Evolutionary conservation across 2,113 vertebrate species (phyloP).

Genomic region (Ariopsis seemanni): DNA sequence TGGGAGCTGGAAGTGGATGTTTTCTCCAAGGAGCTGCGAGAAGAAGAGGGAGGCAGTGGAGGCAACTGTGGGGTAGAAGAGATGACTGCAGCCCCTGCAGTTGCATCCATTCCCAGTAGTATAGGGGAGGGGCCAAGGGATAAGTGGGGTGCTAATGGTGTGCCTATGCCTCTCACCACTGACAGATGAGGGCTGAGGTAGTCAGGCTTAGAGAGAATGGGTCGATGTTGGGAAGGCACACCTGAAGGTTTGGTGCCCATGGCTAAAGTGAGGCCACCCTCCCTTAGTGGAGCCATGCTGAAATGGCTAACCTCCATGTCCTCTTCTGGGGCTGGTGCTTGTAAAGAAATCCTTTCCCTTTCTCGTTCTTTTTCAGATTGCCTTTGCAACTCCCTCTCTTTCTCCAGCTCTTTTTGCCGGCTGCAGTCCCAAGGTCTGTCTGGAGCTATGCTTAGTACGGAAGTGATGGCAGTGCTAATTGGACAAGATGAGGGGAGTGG

Average conservation of each 20-base stretch:
- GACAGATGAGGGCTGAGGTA: slow-evolving; percentile 74
- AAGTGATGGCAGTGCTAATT: slow-evolving; percentile 60
- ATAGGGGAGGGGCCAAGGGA: slow-evolving; percentile 66
- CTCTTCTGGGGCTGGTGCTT: slow-evolving; percentile 73
- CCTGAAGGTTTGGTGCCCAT: slow-evolving; percentile 65
- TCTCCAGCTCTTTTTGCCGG: slow-evolving; percentile 49
- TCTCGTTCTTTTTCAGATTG: slow-evolving; percentile 48
- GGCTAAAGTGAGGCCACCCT: slow-evolving; percentile 52
- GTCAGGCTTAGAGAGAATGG: slow-evolving; percentile 76
- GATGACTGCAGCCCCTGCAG: slow-evolving; percentile 56
- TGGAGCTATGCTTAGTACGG: slow-evolving; percentile 61
- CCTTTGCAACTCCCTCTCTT: slow-evolving; percentile 49
- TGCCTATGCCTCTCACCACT: slow-evolving; percentile 71
- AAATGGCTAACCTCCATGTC: slow-evolving; percentile 78
- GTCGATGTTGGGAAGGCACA: slow-evolving; percentile 67
- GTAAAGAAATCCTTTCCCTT: slow-evolving; percentile 57
- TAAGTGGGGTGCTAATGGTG: slow-evolving; percentile 66
- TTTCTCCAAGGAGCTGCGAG: slow-evolving; percentile 68
- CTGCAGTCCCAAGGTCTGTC: slow-evolving; percentile 60
- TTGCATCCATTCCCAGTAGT: slow-evolving; percentile 69
- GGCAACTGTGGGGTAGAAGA: slow-evolving; percentile 69
- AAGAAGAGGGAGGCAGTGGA: slow-evolving; percentile 68
- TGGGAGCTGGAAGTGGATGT: slow-evolving; percentile 57
- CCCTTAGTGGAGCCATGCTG: slow-evolving; percentile 71
- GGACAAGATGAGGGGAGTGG: slow-evolving; percentile 64